Evolutionary conservation across 2,113 vertebrate genomes (phyloP), one percentile per base, ranked within the genome.

Genomic region (Entosphenus tridentatus): DNA sequence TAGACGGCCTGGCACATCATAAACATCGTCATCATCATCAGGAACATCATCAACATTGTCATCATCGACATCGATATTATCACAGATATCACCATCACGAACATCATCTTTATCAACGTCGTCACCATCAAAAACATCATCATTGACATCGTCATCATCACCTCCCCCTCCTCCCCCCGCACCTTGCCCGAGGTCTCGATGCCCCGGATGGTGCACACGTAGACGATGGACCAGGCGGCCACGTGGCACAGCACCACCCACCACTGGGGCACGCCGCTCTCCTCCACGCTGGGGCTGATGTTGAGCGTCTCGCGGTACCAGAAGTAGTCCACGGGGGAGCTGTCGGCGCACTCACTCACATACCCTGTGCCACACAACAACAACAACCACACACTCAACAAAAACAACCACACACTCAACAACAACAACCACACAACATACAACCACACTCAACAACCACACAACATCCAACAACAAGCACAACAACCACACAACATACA

Each of bases 291-390:
- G 0, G 81, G 70, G 0, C 83, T 79, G 77, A 91, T 78, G 74
- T 96, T 88, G 73, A 97, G 77, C 1, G 91, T 92, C 74, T 79
- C 74, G 10, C 92, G 82, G 73, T 93, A 95, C 92, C 92, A 95
- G 76, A 85, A 95, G 72, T 89, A 95, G 76, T 80, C 90, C 55
- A 87, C 85, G 0, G 87, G 2, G 0, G 85, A 82, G 67, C 87
- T 88, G 73, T 76, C 70, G 13, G 73, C 75, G 72, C 89, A 96
- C 72, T 97, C 92, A 17, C 71, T 39, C 5, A 81, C 72, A 2
- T 78, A 74, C 2, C 78, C 92, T 96, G 75, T 11, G 73, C 69
- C 56, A 69, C 17, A 56, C 2, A 70, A 12, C 55, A 68, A 72
- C 13, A 62, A 62, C 58, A 62, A 62, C 16, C 3, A 14, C 16